Conservation (phyloP, 2,888 invertebrate species). For the Ditula angustiorana region DNA sequence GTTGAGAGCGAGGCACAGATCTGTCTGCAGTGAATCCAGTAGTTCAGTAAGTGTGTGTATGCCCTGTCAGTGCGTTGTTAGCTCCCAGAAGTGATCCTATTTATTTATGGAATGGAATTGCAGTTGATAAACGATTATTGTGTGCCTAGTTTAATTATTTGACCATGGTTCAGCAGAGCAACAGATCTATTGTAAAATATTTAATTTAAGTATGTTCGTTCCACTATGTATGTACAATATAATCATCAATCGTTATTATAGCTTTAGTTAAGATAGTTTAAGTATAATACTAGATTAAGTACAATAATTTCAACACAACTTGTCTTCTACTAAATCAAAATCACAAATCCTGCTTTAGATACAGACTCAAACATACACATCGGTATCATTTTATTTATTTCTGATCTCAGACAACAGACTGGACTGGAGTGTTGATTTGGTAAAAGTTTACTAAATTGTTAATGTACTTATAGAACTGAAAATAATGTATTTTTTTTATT, state of each 20-base stretch:
- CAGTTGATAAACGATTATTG: constrained; percentile 50
- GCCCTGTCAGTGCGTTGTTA: constrained; percentile 51
- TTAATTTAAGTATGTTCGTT: constrained; percentile 67
- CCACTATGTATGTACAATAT: constrained; percentile 75
- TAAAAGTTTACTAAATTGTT: constrained; percentile 82
- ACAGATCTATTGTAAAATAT: constrained; percentile 65
- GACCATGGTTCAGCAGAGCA: constrained; percentile 60
- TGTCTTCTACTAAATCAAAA: constrained; percentile 29
- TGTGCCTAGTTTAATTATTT: constrained; percentile 62
- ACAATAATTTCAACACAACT: constrained; percentile 46
- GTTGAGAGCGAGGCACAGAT: constrained; percentile 51
- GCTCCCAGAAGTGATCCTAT: constrained; percentile 46
- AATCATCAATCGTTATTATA: constrained; percentile 64
- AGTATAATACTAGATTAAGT: constrained; percentile 67
- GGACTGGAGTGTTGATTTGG: constrained; percentile 75
- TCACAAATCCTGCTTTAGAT: constrained; percentile 45
- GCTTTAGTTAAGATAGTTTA: constrained; percentile 68
- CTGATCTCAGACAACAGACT: constrained; percentile 79
- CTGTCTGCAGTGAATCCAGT: constrained; percentile 62
- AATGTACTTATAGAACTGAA: constrained; percentile 83
- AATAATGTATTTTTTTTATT: constrained; percentile 82
- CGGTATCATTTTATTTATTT: constrained; percentile 65
- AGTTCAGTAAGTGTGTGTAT: constrained; percentile 54
- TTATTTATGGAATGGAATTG: constrained; percentile 49
- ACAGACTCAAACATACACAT: constrained; percentile 49